phyloP scores from a whole-genome alignment of 2,888 invertebrate genomes.

The Dryococelus australis region DNA sequence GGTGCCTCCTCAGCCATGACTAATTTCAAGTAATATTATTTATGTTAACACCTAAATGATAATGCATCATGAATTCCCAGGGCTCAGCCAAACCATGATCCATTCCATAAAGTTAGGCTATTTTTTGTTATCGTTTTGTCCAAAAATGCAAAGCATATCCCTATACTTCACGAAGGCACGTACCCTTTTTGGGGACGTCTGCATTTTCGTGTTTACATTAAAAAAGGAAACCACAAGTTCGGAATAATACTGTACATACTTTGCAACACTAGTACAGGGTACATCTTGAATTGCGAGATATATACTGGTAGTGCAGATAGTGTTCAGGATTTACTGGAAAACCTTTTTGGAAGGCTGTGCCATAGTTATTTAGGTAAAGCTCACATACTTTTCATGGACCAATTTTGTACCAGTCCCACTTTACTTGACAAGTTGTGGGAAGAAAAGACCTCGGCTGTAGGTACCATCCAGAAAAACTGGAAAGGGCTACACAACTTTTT shows the following conservation, averaged over 20 bases:
- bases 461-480: background rate
- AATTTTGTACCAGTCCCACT: too few relatives aligned
- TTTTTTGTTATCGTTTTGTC: background rate
- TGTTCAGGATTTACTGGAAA: background rate
- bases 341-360: background rate
- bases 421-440: too few relatives aligned
- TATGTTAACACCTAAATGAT: too few relatives aligned
- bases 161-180: background rate
- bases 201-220: background rate
- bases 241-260: background rate
- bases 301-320: background rate
- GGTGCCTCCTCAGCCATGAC: background rate
- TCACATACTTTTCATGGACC: too few relatives aligned
- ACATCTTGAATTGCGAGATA: background rate
- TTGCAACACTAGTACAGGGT: background rate
- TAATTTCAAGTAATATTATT: background rate
- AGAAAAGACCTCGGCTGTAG: background rate
- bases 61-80: background rate
- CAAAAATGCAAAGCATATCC: background rate
- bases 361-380: background rate
- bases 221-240: too few relatives aligned
- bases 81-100: background rate
- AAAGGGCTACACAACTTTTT: background rate
- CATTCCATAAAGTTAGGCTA: background rate
- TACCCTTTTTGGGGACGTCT: background rate